A percentile compares a stretch with the other conserved stretches of the same genome.
phyloP scores from a whole-genome alignment of 2,888 invertebrate species.

The Aethes cnicana region DNA sequence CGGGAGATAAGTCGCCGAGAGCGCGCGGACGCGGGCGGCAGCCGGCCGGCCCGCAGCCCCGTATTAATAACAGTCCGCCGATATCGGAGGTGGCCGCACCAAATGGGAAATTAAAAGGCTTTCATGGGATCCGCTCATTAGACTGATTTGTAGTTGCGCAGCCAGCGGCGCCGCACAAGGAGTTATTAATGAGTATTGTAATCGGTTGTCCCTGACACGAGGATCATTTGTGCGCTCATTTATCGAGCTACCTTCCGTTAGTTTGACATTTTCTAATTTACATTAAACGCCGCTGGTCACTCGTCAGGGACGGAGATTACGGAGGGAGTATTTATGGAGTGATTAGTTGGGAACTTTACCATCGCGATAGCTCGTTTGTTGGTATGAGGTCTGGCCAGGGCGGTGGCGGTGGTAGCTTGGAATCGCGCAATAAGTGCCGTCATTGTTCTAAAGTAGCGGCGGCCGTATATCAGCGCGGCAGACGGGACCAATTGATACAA shows the following conservation, averaged over 20 bases:
- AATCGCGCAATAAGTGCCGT: slow-evolving; percentile 79
- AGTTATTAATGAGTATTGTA: slow-evolving; percentile 73
- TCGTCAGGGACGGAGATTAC: slow-evolving; percentile 3
- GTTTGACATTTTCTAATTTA: slow-evolving; percentile 50
- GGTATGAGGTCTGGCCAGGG: slow-evolving; percentile 46
- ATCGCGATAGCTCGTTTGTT: neutral
- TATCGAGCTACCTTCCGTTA: slow-evolving; percentile 50
- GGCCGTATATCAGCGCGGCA: slow-evolving; percentile 78
- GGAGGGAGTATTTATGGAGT: slow-evolving; percentile 3
- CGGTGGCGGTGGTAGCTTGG: slow-evolving; percentile 66
- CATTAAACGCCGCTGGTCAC: slow-evolving; percentile 32
- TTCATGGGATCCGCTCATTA: slow-evolving; percentile 77
- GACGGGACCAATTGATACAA: slow-evolving; percentile 81
- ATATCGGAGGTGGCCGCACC: slow-evolving; percentile 73
- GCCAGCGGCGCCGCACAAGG: slow-evolving; percentile 68
- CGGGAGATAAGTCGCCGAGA: slow-evolving; percentile 71
- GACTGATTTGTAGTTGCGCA: slow-evolving; percentile 70
- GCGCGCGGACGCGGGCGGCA: slow-evolving; percentile 60
- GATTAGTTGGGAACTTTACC: slow-evolving; percentile 7
- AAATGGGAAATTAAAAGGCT: slow-evolving; percentile 82
- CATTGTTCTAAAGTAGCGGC: slow-evolving; percentile 82
- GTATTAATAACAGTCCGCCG: slow-evolving; percentile 77
- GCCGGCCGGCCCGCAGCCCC: slow-evolving; percentile 52
- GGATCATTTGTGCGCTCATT: slow-evolving; percentile 62
- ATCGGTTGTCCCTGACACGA: slow-evolving; percentile 62